phyloP scores from a whole-genome alignment of 1,140 invertebrate species.

The Mactra quadrangularis region DNA sequence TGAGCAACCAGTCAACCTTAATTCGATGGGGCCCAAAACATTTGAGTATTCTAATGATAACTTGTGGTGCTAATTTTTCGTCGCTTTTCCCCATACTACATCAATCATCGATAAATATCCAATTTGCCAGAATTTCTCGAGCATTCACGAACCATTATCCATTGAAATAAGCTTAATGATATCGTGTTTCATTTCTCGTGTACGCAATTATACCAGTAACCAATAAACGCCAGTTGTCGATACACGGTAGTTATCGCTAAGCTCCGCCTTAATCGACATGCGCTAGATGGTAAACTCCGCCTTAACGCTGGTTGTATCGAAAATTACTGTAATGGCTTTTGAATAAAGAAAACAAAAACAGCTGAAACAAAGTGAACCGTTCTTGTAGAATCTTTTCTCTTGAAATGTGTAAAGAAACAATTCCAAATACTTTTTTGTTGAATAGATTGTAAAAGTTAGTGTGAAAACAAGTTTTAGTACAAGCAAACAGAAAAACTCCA shows the following conservation, averaged over 20 bases:
- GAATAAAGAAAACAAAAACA: too few relatives aligned
- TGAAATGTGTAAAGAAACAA: too few relatives aligned
- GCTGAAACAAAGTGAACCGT: too few relatives aligned
- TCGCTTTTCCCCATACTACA: conserved; percentile 23
- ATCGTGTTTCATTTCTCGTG: conserved; percentile 61
- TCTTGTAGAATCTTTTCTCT: too few relatives aligned
- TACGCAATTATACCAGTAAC: conserved; percentile 48
- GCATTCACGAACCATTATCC: conserved; percentile 57
- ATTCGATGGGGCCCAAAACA: conserved; percentile 7
- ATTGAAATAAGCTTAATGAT: conserved; percentile 62
- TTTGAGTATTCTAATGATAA: conserved; percentile 10
- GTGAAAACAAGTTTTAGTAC: too few relatives aligned
- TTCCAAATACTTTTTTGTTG: too few relatives aligned
- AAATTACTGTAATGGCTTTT: background rate
- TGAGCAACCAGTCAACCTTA: too few relatives aligned
- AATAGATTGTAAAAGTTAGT: too few relatives aligned
- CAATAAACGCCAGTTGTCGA: conserved; percentile 22
- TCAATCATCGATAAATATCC: conserved; percentile 62
- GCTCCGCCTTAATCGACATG: conserved; percentile 40
- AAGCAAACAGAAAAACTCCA: too few relatives aligned
- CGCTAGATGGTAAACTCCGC: background rate
- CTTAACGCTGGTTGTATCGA: background rate
- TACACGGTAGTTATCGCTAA: conserved; percentile 22
- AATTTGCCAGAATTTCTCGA: conserved; percentile 61
- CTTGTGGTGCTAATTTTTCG: conserved; percentile 21